These are phyloP conservation scores for Peromyscus leucopus DNA, from an alignment of 2,113 vertebrate genomes.

Conservation along the genomic window DNA sequence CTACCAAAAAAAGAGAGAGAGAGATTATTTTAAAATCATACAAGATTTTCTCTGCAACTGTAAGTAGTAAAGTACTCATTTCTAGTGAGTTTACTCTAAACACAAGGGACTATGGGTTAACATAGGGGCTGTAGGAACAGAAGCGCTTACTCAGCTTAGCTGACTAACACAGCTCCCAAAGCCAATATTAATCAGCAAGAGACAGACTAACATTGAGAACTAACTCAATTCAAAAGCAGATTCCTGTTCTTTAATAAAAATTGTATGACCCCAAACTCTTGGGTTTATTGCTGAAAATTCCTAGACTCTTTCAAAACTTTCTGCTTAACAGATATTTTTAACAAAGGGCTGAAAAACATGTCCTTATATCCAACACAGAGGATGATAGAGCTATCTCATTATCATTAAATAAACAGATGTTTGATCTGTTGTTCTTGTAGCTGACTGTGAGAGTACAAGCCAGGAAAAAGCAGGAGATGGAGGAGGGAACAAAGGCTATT, in stretches of 20 bases:
- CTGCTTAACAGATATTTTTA: conserved; percentile 21
- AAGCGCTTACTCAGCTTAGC: not conserved
- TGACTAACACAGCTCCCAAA: conserved; percentile 51
- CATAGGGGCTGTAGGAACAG: not conserved
- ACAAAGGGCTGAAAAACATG: conserved; percentile 36
- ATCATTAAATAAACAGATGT: not conserved
- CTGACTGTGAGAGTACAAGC: not conserved
- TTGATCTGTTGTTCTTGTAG: not conserved
- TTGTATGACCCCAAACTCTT: not conserved
- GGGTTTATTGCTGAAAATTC: conserved; percentile 39
- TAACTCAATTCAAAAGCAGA: conserved; percentile 59
- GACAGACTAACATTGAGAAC: conserved; percentile 65
- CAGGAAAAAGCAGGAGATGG: not conserved
- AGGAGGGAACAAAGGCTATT: not conserved
- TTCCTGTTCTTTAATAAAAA: conserved; percentile 57
- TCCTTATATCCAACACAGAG: not conserved
- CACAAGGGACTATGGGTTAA: not conserved
- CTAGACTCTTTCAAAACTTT: conserved; percentile 31
- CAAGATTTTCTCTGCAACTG: not conserved
- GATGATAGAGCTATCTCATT: not conserved
- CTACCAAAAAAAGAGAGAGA: not conserved
- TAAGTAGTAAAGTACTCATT: conserved; percentile 26
- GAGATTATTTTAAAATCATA: conserved; percentile 31
- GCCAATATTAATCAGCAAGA: conserved; percentile 66
- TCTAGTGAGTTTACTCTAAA: conserved; percentile 1